Base-by-base conservation (phyloP, 1,140 invertebrate genomes). In the Phymorhynchus buccinoides region DNA sequence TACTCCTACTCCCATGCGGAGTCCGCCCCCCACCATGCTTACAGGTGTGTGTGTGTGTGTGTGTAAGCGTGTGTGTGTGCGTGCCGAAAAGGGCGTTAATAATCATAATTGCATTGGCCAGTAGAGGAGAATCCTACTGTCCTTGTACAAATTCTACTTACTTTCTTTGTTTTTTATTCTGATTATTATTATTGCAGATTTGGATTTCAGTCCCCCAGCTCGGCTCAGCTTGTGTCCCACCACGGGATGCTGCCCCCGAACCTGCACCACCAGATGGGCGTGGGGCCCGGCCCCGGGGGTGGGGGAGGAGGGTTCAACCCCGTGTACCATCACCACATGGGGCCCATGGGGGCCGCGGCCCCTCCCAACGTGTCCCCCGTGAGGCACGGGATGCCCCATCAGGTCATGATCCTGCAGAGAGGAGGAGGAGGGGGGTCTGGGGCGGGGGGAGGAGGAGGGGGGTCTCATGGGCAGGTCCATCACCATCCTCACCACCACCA, bases 321-420 rank as follows among this genome's bases (percentile, higher is more conserved):
- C 12, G 81, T 87, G 81, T 89, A 83, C n/a, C 30, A 87, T 41
- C 88, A 83, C n/a, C 56, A 62, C 2, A 82, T 86, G 52, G 85
- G 85, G 7, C 86, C 83, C 32, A 82, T 86, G 85, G 66, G 84
- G 68, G 80, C 44, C 7, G 79, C 73, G 78, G 86, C 79, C 22
- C 56, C 85, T 39, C 79, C 86, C 1, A 75, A 80, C 1, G 42
- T 52, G 44, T 41, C 75, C 3, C 18, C 32, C 27, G 41, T 42
- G 41, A 52, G 83, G 16, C 82, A 77, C 3, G 78, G 84, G 44
- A 85, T 87, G 37, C 88, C 89, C 7, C n/a, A n/a, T n/a, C 87
- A 89, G 52, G 87, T 90, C 32, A 88, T 89, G 86, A 90, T 90
- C 52, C 82, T 90, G 39, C 90, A 90, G 84, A 86, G 90, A 75